Base-by-base conservation (phyloP, 2,797 vertebrate genomes). In the Helostoma temminkii region DNA sequence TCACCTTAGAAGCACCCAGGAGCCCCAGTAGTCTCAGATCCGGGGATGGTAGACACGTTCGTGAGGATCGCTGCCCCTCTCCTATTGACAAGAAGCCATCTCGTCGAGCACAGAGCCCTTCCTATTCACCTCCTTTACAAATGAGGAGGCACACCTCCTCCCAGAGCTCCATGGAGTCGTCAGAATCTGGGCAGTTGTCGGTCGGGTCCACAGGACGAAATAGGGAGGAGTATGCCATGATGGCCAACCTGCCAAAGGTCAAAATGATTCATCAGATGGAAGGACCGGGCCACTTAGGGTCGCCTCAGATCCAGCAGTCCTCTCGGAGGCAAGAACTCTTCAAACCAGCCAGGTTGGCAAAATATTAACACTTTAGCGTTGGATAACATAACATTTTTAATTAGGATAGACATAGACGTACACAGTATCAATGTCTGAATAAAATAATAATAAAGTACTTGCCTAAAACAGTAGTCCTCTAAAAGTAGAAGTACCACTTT, bases 191-290 rank as follows among this genome's bases (percentile, higher is more conserved):
- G 0, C 62, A 88, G 18, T 60, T 83, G 16, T 91, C 88, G 0
- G 77, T 37, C 3, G 87, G 90, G 0, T 96, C 96, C 24, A 89
- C 89, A 0, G 95, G 93, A 55, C 78, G 94, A 77, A 94, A 93
- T 79, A 92, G 87, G 85, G 95, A 96, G 61, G 94, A 96, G 49
- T 99, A 98, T 47, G 92, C 93, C 0, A 26, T 90, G 56, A 81
- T 98, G 89, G 98, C 97, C 0, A 94, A 97, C 68, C 91, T 98
- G 72, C 98, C 98, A 1, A 96, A 93, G 53, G 88, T 95, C 75
- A 96, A 94, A 88, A 93, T 87, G 43, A 90, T 96, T 58, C 50
- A 89, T 22, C 94, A 94, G 76, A 90, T 82, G 48, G 93, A 95
- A 6, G 65, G 54, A 48, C 46, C 70, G 1, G 14, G 61, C 43